Evolutionary conservation across 2,113 vertebrate genomes (phyloP), one percentile per base, ranked within the genome.

Genomic region (Tylochromis polylepis): DNA sequence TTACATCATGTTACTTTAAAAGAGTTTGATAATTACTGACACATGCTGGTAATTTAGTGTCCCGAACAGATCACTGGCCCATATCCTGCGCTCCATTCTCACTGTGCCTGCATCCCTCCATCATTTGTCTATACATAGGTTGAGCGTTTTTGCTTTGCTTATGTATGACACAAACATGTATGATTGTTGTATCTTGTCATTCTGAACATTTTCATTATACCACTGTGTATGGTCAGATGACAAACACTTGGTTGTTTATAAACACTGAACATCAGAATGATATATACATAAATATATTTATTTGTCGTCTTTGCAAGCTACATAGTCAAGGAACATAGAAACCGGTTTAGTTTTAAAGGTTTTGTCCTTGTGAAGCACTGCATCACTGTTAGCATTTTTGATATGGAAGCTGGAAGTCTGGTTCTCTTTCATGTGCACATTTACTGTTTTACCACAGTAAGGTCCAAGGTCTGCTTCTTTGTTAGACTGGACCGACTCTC

Each of bases 11-110:
- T 95, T 93, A 94, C 92, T 94, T 95, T 92, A 80, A 86, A 92
- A 89, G 92, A 94, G 90, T 94, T 95, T 94, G 88, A 91, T 95
- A 95, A 95, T 95, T 93, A 93, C 87, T 88, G 94, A 92, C 95
- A 96, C 95, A 93, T 93, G 95, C 92, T 95, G 88, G 88, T 91
- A 85, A 94, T 95, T 95, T 93, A 86, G 89, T 87, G 88, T 62
- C 87, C 82, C 88, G 79, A 81, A 85, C 85, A 90, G 87, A 91
- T 85, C 86, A 85, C 85, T 93, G 92, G 91, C 85, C 93, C 90
- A 89, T 89, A 67, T 87, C 83, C 86, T 89, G 84, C 79, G 72
- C 70, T 67, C 83, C 51, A 36, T 67, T 84, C 56, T 85, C 83
- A 70, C 15, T 79, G 8, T 22, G 57, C 22, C 62, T 79, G n/a